Base-by-base conservation (phyloP, 2,797 vertebrate genomes). In the Halcyon smyrnensis region DNA sequence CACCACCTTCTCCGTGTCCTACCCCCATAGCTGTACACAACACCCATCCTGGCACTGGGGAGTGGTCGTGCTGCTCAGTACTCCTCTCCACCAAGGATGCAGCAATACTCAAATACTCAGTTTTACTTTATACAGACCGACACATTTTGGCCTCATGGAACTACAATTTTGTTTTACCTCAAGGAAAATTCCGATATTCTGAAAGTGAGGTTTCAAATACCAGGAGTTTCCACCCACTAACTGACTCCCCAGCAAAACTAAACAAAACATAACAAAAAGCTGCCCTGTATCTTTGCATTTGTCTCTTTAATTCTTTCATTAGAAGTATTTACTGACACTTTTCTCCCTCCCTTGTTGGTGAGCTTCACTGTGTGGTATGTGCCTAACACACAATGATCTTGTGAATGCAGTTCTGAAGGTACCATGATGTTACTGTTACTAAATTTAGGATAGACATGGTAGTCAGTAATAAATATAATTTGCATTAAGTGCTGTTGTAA, bases 1-100 rank as follows among this genome's bases (percentile, higher is more conserved):
- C 19, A 81, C 7, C n/a, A 14, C 15, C 8, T 46, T 41, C 25
- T 32, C 70, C 0, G 0, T 12, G 7, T 9, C 41, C 28, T 57
- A 41, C 50, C 20, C n/a, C 27, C 2, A 3, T 5, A 30, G 25
- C 67, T 63, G 14, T 60, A 8, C 17, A 8, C 23, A 75, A 9
- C n/a, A 28, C 15, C 56, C 57, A 53, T 1, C 24, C 63, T 65
- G 21, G 23, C 39, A 63, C 20, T 5, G 36, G 2, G 20, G 21
- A 63, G 27, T 9, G 21, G 34, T 12, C 70, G 46, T 87, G 56
- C 28, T 65, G 1, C 65, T 69, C 59, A 15, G 7, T 57, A 53
- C 3, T 36, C 34, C 7, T 45, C 37, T 59, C 32, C 48, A 19
- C 39, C 30, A 36, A 69, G 60, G 24, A 21, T 5, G 7, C 4